These are phyloP conservation scores for Gadopsis marmoratus DNA, from an alignment of 2,797 vertebrate genomes.

Conservation along the genomic window DNA sequence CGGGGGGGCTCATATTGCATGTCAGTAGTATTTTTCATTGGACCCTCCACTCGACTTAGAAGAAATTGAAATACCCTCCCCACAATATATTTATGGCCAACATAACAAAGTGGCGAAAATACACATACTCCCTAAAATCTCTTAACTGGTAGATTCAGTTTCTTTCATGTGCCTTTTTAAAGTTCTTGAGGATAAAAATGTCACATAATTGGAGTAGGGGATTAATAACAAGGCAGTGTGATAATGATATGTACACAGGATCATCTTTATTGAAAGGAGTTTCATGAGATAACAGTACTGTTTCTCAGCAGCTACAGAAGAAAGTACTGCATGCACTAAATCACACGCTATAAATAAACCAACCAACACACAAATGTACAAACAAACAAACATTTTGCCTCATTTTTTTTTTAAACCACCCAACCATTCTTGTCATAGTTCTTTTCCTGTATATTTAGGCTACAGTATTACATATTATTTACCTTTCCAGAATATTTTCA, in stretches of 20 bases:
- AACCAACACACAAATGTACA: constrained; percentile 71
- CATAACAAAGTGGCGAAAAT: not conserved
- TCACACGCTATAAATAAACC: constrained; percentile 76
- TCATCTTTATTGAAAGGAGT: constrained; percentile 84
- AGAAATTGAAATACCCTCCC: not conserved
- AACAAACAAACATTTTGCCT: constrained; percentile 69
- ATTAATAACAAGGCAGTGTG: constrained; percentile 13
- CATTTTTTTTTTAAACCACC: constrained; percentile 39
- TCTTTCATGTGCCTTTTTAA: not conserved
- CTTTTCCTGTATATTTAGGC: constrained; percentile 58
- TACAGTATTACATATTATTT: constrained; percentile 48
- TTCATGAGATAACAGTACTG: constrained; percentile 65
- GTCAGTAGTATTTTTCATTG: too few relatives aligned
- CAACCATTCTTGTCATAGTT: constrained; percentile 31
- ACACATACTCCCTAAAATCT: not conserved
- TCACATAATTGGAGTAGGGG: not conserved
- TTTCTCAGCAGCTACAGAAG: constrained; percentile 80
- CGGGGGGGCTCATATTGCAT: too few relatives aligned
- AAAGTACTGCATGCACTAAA: constrained; percentile 84
- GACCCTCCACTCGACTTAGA: too few relatives aligned
- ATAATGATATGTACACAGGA: constrained; percentile 60
- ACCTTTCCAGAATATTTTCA: constrained; percentile 44
- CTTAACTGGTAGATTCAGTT: not conserved
- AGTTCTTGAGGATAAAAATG: not conserved
- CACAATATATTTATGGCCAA: not conserved